These are phyloP conservation scores for Sphaeridia pumilis DNA, from an alignment of 2,888 invertebrate species.

Conservation along the genomic window DNA sequence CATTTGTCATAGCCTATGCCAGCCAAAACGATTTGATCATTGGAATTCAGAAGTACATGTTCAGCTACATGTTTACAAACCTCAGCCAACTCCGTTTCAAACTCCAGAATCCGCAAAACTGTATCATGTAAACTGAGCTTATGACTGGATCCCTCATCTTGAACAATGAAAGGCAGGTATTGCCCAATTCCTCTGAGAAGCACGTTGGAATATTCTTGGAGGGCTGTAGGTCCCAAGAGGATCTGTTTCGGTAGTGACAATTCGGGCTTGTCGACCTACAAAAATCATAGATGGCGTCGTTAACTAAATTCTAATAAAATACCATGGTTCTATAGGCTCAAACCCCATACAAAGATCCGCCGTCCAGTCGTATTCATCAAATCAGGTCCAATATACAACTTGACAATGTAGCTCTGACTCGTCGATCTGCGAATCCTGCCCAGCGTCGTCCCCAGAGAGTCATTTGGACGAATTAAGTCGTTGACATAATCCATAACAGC, in stretches of 20 bases:
- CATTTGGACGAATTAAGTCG: constrained; percentile 19
- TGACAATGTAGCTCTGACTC: constrained; percentile 45
- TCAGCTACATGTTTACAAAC: too few relatives aligned
- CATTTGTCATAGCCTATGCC: constrained; percentile 23
- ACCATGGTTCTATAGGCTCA: too few relatives aligned
- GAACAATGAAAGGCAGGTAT: constrained; percentile 11
- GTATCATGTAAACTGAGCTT: constrained; percentile 7
- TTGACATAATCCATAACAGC: constrained; percentile 19
- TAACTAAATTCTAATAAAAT: too few relatives aligned
- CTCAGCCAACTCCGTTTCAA: constrained; percentile 26
- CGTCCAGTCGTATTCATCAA: constrained; percentile 57
- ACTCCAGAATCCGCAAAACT: constrained; percentile 20
- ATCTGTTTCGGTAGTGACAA: constrained; percentile 24
- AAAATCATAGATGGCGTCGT: too few relatives aligned
- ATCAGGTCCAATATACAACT: constrained; percentile 59
- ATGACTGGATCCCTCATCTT: background rate
- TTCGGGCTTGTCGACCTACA: constrained; percentile 28
- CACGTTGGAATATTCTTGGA: constrained; percentile 20
- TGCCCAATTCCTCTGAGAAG: constrained; percentile 7
- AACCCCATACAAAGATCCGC: constrained; percentile 58
- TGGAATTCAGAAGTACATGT: too few relatives aligned
- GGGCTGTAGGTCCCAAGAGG: background rate
- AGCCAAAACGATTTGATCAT: background rate
- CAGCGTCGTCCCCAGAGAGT: constrained; percentile 21
- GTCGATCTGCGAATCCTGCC: constrained; percentile 28